Evolutionary conservation across 1,140 invertebrate genomes (phyloP).

Genomic region (Thereuonema tuberculata): DNA sequence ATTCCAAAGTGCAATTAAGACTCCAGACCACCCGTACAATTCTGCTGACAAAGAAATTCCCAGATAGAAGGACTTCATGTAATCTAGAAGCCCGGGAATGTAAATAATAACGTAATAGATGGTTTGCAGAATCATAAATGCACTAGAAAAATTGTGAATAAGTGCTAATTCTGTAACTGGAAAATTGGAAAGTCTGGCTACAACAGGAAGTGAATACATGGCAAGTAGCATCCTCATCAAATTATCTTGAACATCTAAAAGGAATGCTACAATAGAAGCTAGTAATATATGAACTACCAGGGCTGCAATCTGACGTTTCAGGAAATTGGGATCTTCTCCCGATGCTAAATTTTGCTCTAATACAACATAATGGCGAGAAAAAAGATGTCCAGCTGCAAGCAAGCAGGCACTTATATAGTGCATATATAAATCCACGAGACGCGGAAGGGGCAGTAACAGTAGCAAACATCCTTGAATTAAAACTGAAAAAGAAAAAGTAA

Average conservation of each 20-base stretch:
- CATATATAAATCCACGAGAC: slow-evolving; percentile 38
- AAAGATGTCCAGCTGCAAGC: slow-evolving; percentile 31
- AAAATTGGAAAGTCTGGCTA: slow-evolving; percentile 34
- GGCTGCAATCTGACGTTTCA: slow-evolving; percentile 29
- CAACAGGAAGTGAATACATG: slow-evolving; percentile 35
- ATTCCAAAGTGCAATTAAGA: slow-evolving; percentile 31
- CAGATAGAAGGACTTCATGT: slow-evolving; percentile 28
- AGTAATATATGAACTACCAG: slow-evolving; percentile 33
- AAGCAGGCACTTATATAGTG: slow-evolving; percentile 36
- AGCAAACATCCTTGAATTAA: slow-evolving; percentile 36
- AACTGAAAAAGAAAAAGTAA: slow-evolving; percentile 30
- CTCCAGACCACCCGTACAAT: slow-evolving; percentile 29
- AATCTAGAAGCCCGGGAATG: slow-evolving; percentile 32
- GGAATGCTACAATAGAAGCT: slow-evolving; percentile 31
- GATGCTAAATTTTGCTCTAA: slow-evolving; percentile 25
- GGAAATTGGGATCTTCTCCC: slow-evolving; percentile 25
- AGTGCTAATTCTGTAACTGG: slow-evolving; percentile 32
- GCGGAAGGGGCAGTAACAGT: slow-evolving; percentile 36
- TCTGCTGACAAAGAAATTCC: slow-evolving; percentile 22
- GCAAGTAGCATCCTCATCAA: slow-evolving; percentile 29
- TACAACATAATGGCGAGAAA: slow-evolving; percentile 36
- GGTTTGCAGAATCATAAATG: slow-evolving; percentile 33
- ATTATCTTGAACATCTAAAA: slow-evolving; percentile 35
- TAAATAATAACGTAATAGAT: slow-evolving; percentile 31
- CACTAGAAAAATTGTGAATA: slow-evolving; percentile 36